Base-by-base conservation (phyloP, 2,888 invertebrate species). In the Lepidocyrtinus sp. region DNA sequence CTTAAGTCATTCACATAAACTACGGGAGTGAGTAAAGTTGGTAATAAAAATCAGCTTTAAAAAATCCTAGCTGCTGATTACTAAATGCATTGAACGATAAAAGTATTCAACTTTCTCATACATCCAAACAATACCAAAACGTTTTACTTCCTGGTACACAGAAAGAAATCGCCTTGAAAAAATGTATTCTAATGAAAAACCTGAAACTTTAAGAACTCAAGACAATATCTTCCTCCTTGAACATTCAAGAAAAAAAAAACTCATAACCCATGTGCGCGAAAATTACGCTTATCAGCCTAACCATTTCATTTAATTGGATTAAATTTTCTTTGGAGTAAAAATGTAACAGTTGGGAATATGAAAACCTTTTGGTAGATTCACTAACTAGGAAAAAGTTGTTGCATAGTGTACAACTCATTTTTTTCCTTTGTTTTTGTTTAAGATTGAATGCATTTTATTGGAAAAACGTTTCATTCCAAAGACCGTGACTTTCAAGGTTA, bases 111-210 rank as follows among this genome's bases (percentile, higher is more conserved):
- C 65, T 65, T 65, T 65, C 65, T 65, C 65, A 65, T 65, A 36
- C 36, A 36, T 7, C 12, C 36, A 7, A 12, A 12, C 12, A 36
- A 12, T 36, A 36, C n/a, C n/a, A 36, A 36, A 36, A 36, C 36
- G 36, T 59, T 69, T 55, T 69, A 69, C 69, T 69, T 69, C 69
- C 69, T 69, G 69, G 69, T 69, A 46, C 24, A 59, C 59, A 59
- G 36, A 36, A 36, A 7, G 36, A 36, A 59, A 59, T 69, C 50
- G 69, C 69, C 55, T 69, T 69, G 55, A 69, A 69, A 69, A 17
- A 67, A 69, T 46, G 9, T 7, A 67, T 45, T 5, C 36, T 36
- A 36, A 36, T 36, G 36, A 12, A 36, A 36, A 36, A 36, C 36
- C 36, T 36, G 36, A 36, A n/a, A 36, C 36, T 36, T 36, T 36